phyloP scores from a whole-genome alignment of 64 coral and sea anemone genomes.

The Porites lutea region DNA sequence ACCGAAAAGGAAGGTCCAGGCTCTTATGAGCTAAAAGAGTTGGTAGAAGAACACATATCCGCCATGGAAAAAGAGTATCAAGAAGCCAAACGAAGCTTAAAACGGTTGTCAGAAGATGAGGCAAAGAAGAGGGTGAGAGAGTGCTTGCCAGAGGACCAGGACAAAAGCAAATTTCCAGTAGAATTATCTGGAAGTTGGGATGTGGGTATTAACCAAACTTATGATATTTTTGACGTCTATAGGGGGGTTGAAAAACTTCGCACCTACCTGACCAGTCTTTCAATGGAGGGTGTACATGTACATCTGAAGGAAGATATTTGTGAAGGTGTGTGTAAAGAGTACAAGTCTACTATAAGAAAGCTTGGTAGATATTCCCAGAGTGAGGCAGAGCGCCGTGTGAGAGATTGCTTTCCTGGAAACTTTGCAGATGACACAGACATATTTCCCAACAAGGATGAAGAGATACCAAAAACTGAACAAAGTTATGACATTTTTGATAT shows the following conservation, averaged over 20 bases:
- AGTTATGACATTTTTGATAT: too few relatives aligned
- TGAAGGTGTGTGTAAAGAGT: too few relatives aligned
- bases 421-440: neutral
- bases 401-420: neutral
- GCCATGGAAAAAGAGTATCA: neutral
- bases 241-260: too few relatives aligned
- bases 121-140: slow-evolving; percentile 4
- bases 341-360: neutral
- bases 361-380: neutral
- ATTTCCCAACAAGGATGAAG: neutral
- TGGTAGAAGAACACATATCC: neutral
- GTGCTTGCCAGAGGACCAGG: neutral
- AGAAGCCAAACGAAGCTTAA: neutral
- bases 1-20: neutral
- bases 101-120: neutral
- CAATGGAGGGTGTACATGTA: too few relatives aligned
- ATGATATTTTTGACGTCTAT: neutral
- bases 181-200: neutral
- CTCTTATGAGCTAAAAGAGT: neutral
- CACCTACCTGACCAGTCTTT: too few relatives aligned
- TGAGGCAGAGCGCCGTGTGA: neutral
- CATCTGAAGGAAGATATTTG: too few relatives aligned
- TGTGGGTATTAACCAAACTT: neutral
- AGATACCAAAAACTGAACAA: neutral
- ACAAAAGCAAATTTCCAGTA: neutral